Percentiles rank a stretch among this genome's conserved stretches.
Conservation (phyloP, 2,888 invertebrate genomes). For the Cartodere bifasciata region DNA sequence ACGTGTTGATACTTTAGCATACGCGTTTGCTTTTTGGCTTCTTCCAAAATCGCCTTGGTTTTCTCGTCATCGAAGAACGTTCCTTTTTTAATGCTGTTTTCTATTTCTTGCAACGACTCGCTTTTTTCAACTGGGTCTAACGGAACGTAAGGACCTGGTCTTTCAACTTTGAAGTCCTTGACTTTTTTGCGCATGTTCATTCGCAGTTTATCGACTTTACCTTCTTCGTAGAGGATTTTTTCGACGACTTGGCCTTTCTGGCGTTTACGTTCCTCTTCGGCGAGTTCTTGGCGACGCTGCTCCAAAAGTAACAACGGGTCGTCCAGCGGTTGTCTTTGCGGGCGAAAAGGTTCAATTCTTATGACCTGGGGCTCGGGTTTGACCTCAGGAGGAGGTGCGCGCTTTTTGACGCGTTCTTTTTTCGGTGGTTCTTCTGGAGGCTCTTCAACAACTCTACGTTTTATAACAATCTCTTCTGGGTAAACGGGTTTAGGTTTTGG, state of each 20-base stretch:
- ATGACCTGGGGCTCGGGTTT: slow-evolving; percentile 18
- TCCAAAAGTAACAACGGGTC: slow-evolving; percentile 26
- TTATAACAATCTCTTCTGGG: slow-evolving; percentile 26
- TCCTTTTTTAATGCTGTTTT: slow-evolving; percentile 29
- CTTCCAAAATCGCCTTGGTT: slow-evolving; percentile 31
- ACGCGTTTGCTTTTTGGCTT: slow-evolving; percentile 26
- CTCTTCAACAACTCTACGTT: slow-evolving; percentile 26
- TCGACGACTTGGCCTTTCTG: slow-evolving; percentile 27
- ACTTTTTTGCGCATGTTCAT: slow-evolving; percentile 29
- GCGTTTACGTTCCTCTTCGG: slow-evolving; percentile 30
- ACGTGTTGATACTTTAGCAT: slow-evolving; percentile 26
- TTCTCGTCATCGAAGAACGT: slow-evolving; percentile 32
- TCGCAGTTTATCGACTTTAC: slow-evolving; percentile 27
- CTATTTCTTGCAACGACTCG: slow-evolving; percentile 28
- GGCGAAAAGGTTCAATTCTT: slow-evolving; percentile 18
- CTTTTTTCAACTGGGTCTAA: slow-evolving; percentile 31
- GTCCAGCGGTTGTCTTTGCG: slow-evolving; percentile 23
- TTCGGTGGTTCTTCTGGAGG: slow-evolving; percentile 21
- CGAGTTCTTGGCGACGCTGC: slow-evolving; percentile 24
- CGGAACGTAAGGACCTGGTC: slow-evolving; percentile 28
- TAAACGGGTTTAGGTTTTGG: slow-evolving; percentile 22
- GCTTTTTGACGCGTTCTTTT: slow-evolving; percentile 27
- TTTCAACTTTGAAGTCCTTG: slow-evolving; percentile 27
- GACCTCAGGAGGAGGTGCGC: slow-evolving; percentile 16
- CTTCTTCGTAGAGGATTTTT: slow-evolving; percentile 28